A percentile compares a stretch with the other conserved stretches of the same genome.
phyloP scores from a whole-genome alignment of 2,888 invertebrate genomes.

The Glaucopsyche alexis region DNA sequence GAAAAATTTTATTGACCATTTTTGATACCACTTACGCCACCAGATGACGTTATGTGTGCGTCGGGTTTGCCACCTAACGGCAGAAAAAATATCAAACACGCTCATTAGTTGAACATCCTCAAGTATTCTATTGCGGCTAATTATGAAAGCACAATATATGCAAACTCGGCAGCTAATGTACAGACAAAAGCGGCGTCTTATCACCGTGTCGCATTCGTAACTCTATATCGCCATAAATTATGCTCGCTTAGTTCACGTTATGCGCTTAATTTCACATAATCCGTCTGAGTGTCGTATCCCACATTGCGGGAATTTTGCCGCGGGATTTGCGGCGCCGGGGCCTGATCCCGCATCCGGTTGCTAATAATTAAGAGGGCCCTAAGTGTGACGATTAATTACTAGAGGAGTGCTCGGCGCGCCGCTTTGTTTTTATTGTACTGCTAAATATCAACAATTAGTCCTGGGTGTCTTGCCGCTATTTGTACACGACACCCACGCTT shows the following conservation, averaged over 20 bases:
- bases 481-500: constrained; percentile 21
- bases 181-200: constrained; percentile 20
- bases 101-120: background rate
- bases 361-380: constrained; percentile 69
- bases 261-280: constrained; percentile 72
- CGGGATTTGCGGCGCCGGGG: constrained; percentile 53
- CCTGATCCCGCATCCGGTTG: constrained; percentile 72
- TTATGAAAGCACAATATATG: background rate
- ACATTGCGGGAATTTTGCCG: constrained; percentile 62
- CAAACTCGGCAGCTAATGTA: background rate
- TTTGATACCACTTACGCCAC: no score
- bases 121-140: background rate
- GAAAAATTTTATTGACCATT: no score
- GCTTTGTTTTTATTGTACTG: constrained; percentile 57
- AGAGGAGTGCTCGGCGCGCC: constrained; percentile 63
- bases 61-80: no score
- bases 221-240: constrained; percentile 53
- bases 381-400: constrained; percentile 72
- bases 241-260: constrained; percentile 64
- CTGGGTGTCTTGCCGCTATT: background rate
- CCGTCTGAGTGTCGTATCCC: constrained; percentile 67
- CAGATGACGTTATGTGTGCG: no score
- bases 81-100: no score
- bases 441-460: constrained; percentile 42
- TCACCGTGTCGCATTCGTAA: constrained; percentile 7